Evolutionary conservation across 2,888 invertebrate species (phyloP), one percentile per base, ranked within the genome.

Genomic region (Lepas anatifera): DNA sequence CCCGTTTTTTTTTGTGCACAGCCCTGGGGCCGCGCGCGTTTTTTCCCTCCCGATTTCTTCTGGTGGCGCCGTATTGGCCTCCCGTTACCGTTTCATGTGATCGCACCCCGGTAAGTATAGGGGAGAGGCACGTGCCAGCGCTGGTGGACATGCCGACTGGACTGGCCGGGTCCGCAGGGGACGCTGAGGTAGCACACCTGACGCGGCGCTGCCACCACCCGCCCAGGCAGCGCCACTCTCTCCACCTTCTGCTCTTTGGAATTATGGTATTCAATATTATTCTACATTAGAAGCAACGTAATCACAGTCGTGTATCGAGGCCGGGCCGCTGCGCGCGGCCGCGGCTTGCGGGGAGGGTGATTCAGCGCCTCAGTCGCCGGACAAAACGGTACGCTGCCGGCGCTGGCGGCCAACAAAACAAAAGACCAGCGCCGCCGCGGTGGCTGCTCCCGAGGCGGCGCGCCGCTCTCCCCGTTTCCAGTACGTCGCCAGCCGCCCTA

Each of bases 261-360:
- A 58, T 58, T 48, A 48, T 11, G 1, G 35, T 58, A 32, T 52
- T 35, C n/a, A n/a, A n/a, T 32, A 35, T 32, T 35, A 16, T 35
- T 8, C 58, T 58, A 58, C 58, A 58, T 35, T 58, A 58, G 58
- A 32, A 58, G 35, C 52, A 52, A 52, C 52, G 52, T 58, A 32
- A 58, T 58, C 58, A 58, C 58, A 58, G 58, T 58, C 22, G 58
- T 58, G 35, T 22, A 7, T n/a, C 22, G 58, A 3, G 10, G 41
- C 41, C n/a, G n/a, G 16, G 41, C 41, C 4, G 22, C 35, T 22
- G 32, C 52, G 16, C 29, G 29, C 29, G 29, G 52, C 48, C n/a
- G 11, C 52, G 13, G 25, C 16, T 13, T 27, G 13, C 52, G 27
- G 4, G 50, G 27, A 25, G 25, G 48, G 48, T 22, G 13, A 22